Base-by-base conservation (phyloP, 2,888 invertebrate species). In the Ceraclea dissimilis region DNA sequence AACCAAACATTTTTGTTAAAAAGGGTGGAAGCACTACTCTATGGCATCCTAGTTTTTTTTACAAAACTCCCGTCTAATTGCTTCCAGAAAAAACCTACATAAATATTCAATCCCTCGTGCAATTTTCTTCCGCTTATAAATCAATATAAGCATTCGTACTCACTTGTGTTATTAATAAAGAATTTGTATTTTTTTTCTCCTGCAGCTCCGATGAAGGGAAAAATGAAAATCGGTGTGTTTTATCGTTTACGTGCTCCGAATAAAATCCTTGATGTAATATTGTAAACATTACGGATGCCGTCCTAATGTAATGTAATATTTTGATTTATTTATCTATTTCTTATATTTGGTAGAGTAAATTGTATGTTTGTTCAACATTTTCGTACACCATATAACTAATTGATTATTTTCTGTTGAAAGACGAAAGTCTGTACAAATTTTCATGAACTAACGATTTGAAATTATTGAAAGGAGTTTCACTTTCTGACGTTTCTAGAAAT, bases 161-260 rank as follows among this genome's bases (percentile, higher is more conserved):
- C n/a, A n/a, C n/a, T 39, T 39, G 39, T 39, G 39, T n/a, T 39
- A 39, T 39, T 39, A 39, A 39, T 39, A 39, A 39, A 39, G 39
- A 13, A 8, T 39, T n/a, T 31, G 31, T 31, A 31, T 39, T 39
- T 39, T 39, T 13, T 39, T 39, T 13, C n/a, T 13, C 16, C 5
- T 4, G 39, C 16, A 8, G 4, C 16, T 8, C 16, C 39, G 39
- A 39, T 39, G 39, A 54, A 51, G 47, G 26, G 43, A 50, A 52
- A 59, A 56, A 75, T 73, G 72, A 73, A 75, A 76, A 74, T 74
- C 74, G 67, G 71, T 72, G 70, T 75, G 73, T 74, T 75, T 75
- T 74, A 75, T 73, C 71, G 72, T 70, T 71, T 70, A 76, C 76
- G 75, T 75, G 75, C 67, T 66, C 66, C 60, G 75, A 75, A 75